Evolutionary conservation across 1,140 invertebrate species (phyloP).

Genomic region (Sycophaga agraensis): DNA sequence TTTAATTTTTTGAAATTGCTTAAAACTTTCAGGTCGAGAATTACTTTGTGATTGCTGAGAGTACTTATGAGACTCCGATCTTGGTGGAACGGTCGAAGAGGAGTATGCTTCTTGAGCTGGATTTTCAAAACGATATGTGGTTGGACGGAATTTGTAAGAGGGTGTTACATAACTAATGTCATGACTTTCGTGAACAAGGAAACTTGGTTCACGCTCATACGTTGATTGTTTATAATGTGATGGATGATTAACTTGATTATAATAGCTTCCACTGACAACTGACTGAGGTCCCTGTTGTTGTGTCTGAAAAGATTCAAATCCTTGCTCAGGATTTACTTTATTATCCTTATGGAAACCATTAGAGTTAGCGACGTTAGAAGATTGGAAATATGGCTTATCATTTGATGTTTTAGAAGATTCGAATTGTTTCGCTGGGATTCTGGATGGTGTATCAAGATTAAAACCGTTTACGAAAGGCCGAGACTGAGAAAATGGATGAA

Average conservation of each 20-base stretch:
- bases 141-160: conserved; percentile 44
- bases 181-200: conserved; percentile 50
- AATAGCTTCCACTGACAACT: conserved; percentile 38
- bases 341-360: conserved; percentile 26
- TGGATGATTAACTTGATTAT: conserved; percentile 44
- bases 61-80: conserved; percentile 36
- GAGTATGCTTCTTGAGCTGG: conserved; percentile 11
- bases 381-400: conserved; percentile 40
- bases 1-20: conserved; percentile 4
- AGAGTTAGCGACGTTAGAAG: conserved; percentile 27
- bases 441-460: conserved; percentile 34
- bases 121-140: conserved; percentile 32
- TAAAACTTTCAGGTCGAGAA: neutral
- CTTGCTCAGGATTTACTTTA: conserved; percentile 19
- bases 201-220: conserved; percentile 47
- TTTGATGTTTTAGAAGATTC: conserved; percentile 42
- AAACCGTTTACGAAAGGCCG: conserved; percentile 35
- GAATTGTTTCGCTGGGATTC: conserved; percentile 38
- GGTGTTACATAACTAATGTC: conserved; percentile 49
- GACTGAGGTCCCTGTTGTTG: conserved; percentile 21
- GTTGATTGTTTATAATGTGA: conserved; percentile 39
- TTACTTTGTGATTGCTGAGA: conserved; percentile 14
- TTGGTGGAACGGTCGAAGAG: conserved; percentile 24
- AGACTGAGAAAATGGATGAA: conserved; percentile 33
- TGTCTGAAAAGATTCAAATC: conserved; percentile 32